Evolutionary conservation across 2,888 invertebrate species (phyloP).

Genomic region (Caenorhabditis doughertyi): DNA sequence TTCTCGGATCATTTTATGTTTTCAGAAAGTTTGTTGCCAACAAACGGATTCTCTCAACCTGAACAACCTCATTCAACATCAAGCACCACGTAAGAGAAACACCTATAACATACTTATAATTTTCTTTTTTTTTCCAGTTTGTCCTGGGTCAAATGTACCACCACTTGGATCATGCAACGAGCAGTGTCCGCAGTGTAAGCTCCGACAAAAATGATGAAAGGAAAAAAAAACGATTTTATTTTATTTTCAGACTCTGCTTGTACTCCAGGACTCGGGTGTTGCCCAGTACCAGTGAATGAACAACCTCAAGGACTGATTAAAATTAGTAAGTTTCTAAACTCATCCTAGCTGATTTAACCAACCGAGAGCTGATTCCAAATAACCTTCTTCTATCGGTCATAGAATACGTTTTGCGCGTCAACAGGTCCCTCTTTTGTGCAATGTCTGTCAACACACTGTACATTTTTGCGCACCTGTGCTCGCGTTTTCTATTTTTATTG

Average conservation of each 20-base stretch:
- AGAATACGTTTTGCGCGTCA: too few species aligned
- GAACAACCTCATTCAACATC: constrained; percentile 69
- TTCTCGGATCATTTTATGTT: neutral
- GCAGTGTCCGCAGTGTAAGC: constrained; percentile 73
- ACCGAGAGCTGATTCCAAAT: too few species aligned
- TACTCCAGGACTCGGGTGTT: constrained; percentile 73
- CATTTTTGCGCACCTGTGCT: too few species aligned
- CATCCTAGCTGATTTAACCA: too few species aligned
- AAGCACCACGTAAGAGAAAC: constrained; percentile 66
- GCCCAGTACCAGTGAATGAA: constrained; percentile 72
- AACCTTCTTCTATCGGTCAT: too few species aligned
- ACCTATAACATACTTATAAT: neutral
- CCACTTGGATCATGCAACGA: constrained; percentile 74
- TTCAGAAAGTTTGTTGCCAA: constrained; percentile 77
- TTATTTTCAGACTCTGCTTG: constrained; percentile 74
- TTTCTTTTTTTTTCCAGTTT: constrained; percentile 58
- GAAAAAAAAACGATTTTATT: neutral
- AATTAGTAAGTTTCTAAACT: constrained; percentile 65
- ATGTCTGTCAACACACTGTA: too few species aligned
- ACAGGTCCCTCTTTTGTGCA: too few species aligned
- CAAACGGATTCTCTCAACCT: constrained; percentile 61
- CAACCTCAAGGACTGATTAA: constrained; percentile 61
- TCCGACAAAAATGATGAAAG: neutral
- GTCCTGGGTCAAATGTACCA: constrained; percentile 73
- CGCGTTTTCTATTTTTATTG: too few species aligned